Evolutionary conservation across 1,140 invertebrate species (phyloP), one percentile per base, ranked within the genome.

Genomic region (Zaprionus tsacasi): DNA sequence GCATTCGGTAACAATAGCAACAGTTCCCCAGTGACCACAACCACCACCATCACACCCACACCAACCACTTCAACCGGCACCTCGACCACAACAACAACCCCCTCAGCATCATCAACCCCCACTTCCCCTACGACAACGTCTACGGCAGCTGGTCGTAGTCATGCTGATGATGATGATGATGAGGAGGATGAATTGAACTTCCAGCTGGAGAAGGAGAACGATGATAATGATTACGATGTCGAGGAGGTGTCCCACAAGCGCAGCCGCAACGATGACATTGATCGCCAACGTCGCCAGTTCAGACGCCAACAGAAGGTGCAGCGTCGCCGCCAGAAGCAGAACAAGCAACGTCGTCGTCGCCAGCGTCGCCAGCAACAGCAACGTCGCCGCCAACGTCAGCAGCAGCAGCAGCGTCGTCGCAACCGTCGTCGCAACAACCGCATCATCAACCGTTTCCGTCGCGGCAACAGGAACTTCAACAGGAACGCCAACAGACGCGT

Each of bases 281-380:
- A 15, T 7, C 79, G 72, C 7, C 86, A 70, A 2, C 78, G 61
- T 43, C 79, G 68, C 33, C 90, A 80, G 58, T 75, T 54, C 55
- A 68, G 56, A 48, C 78, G 78, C 50, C 59, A 68, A 54, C 76
- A 78, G 60, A 73, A 78, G 35, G 15, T 45, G 27, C 76, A 82
- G 63, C 68, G 71, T 50, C 81, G 79, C 21, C 87, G 66, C 66
- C 75, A 77, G 69, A 78, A 81, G 52, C 54, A 71, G 61, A 54
- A 40, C 10, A 30, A 65, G 13, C 54, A 64, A 54, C 81, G 76
- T 21, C 81, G 81, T 54, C 86, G 80, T 55, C 86, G 78, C 36
- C 74, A 88, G 68, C 79, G 69, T 12, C 82, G 76, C 17, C 75
- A 70, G 57, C 76, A 77, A 35, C 78, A 89, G 76, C 76, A 73